A percentile compares a stretch with the other conserved stretches of the same genome.
phyloP scores from a whole-genome alignment of 2,888 invertebrate species.

The Trichopoda pennipes region DNA sequence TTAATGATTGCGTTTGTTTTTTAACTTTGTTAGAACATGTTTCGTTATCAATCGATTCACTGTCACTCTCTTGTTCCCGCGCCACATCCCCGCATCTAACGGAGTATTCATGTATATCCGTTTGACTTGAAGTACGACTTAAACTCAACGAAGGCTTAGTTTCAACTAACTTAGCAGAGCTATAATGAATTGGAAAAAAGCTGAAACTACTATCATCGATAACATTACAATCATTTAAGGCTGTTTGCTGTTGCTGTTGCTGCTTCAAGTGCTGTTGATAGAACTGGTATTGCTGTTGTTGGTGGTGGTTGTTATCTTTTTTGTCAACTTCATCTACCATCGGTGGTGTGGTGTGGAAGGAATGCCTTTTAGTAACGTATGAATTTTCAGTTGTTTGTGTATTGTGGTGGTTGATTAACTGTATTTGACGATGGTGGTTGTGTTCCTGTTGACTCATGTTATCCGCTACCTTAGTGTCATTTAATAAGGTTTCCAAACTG shows the following conservation, averaged over 20 bases:
- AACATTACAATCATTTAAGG: conserved; percentile 59
- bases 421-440: conserved; percentile 55
- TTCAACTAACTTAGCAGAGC: conserved; percentile 74
- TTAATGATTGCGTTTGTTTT: conserved; percentile 26
- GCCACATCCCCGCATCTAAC: conserved; percentile 1
- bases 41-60: conserved; percentile 52
- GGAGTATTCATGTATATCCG: conserved; percentile 51
- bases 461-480: conserved; percentile 66
- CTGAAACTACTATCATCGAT: conserved; percentile 62
- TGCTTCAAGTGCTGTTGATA: conserved; percentile 56
- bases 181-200: conserved; percentile 55
- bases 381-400: conserved; percentile 55
- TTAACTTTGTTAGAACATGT: conserved; percentile 36
- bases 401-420: conserved; percentile 42
- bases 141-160: conserved; percentile 76
- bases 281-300: conserved; percentile 41
- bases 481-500: conserved; percentile 75
- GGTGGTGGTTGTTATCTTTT: conserved; percentile 54
- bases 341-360: conserved; percentile 50
- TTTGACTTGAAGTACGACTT: conserved; percentile 68
- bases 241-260: conserved; percentile 39
- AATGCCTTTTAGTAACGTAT: conserved; percentile 63
- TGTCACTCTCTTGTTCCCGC: conserved; percentile 36
- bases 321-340: conserved; percentile 47
- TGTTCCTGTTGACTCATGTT: conserved; percentile 68